Conservation (phyloP, 2,797 vertebrate genomes). For the Limnodromus scolopaceus region DNA sequence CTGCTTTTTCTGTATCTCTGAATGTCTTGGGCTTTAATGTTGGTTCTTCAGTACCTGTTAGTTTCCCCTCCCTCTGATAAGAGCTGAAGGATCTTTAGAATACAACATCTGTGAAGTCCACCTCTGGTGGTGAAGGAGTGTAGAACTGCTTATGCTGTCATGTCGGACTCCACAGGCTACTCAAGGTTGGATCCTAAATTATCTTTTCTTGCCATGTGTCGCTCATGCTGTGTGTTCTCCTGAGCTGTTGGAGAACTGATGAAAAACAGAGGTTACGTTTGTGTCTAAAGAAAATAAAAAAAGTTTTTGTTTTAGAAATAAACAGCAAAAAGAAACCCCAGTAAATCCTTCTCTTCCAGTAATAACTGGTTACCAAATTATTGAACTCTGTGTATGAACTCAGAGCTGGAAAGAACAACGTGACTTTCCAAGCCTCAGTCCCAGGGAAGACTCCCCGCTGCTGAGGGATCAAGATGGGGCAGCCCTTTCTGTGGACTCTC, state of each 20-base stretch:
- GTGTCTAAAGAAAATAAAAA: background rate
- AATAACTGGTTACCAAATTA: background rate
- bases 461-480: background rate
- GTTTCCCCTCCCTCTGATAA: background rate
- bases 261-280: background rate
- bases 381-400: background rate
- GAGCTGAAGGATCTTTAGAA: background rate
- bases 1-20: background rate
- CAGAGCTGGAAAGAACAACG: background rate
- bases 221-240: background rate
- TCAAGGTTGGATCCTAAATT: background rate
- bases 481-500: background rate
- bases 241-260: background rate
- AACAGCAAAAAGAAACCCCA: accelerated
- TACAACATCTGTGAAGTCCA: background rate
- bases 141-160: background rate
- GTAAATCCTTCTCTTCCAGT: background rate
- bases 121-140: background rate
- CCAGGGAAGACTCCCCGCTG: background rate
- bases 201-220: background rate
- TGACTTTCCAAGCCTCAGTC: background rate
- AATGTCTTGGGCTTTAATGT: background rate
- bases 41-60: background rate
- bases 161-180: background rate
- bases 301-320: background rate